These are phyloP conservation scores for Fragum sueziense DNA, from an alignment of 2,888 invertebrate species.

Conservation along the genomic window DNA sequence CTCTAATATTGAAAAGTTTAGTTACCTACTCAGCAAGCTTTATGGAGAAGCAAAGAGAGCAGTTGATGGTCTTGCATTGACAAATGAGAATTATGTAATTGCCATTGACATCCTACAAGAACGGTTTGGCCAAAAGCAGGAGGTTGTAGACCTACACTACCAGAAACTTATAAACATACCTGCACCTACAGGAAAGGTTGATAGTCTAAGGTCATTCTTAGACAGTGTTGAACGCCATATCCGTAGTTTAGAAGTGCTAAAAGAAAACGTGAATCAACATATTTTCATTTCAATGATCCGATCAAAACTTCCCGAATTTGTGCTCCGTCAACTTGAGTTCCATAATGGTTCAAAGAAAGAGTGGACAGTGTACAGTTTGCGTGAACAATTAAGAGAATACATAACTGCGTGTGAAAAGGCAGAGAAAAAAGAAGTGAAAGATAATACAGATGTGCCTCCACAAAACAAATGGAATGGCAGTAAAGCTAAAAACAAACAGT, in stretches of 20 bases:
- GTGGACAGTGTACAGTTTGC: not conserved
- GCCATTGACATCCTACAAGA: constrained; percentile 29
- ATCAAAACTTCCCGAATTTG: not conserved
- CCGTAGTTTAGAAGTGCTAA: not conserved
- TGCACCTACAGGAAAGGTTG: constrained; percentile 4
- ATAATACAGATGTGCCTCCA: too few species aligned
- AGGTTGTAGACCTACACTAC: constrained; percentile 36
- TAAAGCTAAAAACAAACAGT: too few species aligned
- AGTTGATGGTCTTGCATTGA: constrained; percentile 32
- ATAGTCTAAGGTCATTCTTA: constrained; percentile 16
- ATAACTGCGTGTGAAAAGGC: too few species aligned
- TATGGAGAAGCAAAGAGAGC: constrained; percentile 28
- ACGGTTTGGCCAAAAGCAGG: constrained; percentile 36
- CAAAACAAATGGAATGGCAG: too few species aligned
- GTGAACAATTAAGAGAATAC: not conserved
- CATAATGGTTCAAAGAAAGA: not conserved
- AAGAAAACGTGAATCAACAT: not conserved
- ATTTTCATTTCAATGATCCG: not conserved
- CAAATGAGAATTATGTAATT: constrained; percentile 38
- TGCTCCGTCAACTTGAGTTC: not conserved
- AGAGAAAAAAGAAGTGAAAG: too few species aligned
- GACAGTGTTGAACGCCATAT: not conserved
- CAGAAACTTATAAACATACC: constrained; percentile 3
- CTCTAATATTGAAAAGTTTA: constrained; percentile 29
- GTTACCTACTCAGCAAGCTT: constrained; percentile 33